Evolutionary conservation across 2,113 vertebrate genomes (phyloP), one percentile per base, ranked within the genome.

Genomic region (Canis aureus): DNA sequence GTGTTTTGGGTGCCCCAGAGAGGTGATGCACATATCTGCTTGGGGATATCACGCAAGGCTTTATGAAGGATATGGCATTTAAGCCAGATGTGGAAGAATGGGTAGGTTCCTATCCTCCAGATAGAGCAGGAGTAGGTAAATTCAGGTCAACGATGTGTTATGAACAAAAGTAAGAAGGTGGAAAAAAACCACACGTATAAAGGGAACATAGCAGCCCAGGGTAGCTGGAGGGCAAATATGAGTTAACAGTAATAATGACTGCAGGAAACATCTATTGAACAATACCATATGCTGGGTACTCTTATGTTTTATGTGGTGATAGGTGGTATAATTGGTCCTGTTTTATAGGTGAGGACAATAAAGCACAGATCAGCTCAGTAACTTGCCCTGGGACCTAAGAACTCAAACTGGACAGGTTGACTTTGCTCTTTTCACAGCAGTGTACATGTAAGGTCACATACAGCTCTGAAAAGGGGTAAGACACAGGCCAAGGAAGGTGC

Each of bases 11-110:
- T 85, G 27, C 32, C 62, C 64, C 81, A 32, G 59, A 11, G 27
- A 84, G 55, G 55, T 59, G n/a, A 27, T 13, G 11, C 8, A 93
- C 51, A 4, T 35, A 22, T 79, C 16, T 55, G 10, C 74, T 43
- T 62, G 53, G 53, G 22, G 27, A 53, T 13, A 38, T 35, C 64
- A 91, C 53, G 16, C 2, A 43, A 89, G 27, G n/a, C 55, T 92
- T 96, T 35, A 8, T 59, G 78, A 93, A 96, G 29, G 53, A 94
- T 51, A 17, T 27, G 8, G 12, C 11, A 64, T 91, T 80, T 89
- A 91, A 78, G 5, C 20, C 64, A 27, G 64, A 17, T 22, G 43
- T 62, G 22, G 51, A 57, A 79, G 62, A 74, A 81, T 66, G 59
- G 51, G 13, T 51, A 49, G 17, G 25, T 59, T 84, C 59, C 82